These are phyloP conservation scores for Ranitomeya imitator DNA, from an alignment of 2,113 vertebrate species.

Conservation along the genomic window DNA sequence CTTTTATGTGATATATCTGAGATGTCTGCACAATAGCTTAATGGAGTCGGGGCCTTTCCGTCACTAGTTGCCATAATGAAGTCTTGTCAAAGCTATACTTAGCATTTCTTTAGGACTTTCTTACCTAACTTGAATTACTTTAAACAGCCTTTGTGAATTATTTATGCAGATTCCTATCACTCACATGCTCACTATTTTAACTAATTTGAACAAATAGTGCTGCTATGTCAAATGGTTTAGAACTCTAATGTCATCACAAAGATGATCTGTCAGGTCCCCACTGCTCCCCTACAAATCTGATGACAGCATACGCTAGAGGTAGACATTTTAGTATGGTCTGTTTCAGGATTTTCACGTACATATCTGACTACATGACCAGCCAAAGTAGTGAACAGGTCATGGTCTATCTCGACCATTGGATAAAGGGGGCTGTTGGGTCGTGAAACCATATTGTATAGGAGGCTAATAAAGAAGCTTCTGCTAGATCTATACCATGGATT, in stretches of 20 bases:
- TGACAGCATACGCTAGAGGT: background rate
- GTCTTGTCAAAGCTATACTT: slow-evolving; percentile 35
- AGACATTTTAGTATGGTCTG: background rate
- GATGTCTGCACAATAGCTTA: slow-evolving; percentile 47
- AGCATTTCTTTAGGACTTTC: slow-evolving; percentile 22
- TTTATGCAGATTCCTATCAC: slow-evolving; percentile 4
- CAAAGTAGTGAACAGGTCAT: no score
- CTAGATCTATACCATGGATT: no score
- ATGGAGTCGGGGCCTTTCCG: slow-evolving; percentile 19
- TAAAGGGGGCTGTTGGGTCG: no score
- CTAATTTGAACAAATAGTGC: background rate
- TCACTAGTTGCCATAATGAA: slow-evolving; percentile 24
- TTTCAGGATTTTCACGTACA: no score
- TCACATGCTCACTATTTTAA: background rate
- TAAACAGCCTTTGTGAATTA: slow-evolving; percentile 32
- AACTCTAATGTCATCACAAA: background rate
- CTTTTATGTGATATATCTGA: slow-evolving; percentile 39
- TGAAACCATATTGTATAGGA: no score
- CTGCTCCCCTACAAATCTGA: background rate
- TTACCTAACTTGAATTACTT: slow-evolving; percentile 33
- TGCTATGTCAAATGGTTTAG: background rate
- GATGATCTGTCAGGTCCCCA: background rate
- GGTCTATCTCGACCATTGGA: no score
- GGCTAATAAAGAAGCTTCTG: no score
- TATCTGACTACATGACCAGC: no score